Evolutionary conservation across 1,140 invertebrate species (phyloP), one percentile per base, ranked within the genome.

Genomic region (Scaptomyza pallida): DNA sequence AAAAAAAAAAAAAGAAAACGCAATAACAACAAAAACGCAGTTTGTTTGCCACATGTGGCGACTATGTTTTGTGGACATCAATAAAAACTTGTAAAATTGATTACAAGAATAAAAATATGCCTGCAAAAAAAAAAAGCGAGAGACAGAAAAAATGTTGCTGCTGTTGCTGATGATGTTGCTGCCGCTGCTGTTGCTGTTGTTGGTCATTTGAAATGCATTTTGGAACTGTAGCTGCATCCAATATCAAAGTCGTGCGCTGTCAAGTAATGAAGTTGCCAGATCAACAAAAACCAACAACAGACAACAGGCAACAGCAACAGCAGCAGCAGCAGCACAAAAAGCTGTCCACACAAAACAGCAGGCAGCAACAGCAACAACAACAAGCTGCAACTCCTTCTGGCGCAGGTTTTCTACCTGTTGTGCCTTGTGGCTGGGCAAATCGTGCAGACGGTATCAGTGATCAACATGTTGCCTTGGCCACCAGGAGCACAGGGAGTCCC

Each of bases 241-340:
- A 83, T 82, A 88, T 89, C 83, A 82, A 88, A 88, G 78, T 82
- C 82, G 82, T 82, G 78, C 78, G 64, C 82, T 88, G 82, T 88
- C 82, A 88, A 88, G 76, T 88, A 88, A 88, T 88, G 82, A 86
- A 86, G 82, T 86, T 86, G 82, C 78, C 82, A 86, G 74, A 81
- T 86, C 82, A 81, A 82, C 67, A 88, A 88, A 88, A 88, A 86
- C 82, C 74, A 75, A 86, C 65, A 83, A 65, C 67, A 69, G 64
- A 86, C 65, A 83, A 65, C 67, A 69, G 64, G 57, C 40, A 50
- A 35, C 61, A 54, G 40, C 33, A 30, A 0, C 33, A 37, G 9
- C 33, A 26, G 23, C 23, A 26, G 23, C 54, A 60, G 54, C 45
- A 56, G 30, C 37, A 64, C 55, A 45, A 76, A 79, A 59, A 75